These are phyloP conservation scores for Phoxinus phoxinus DNA, from an alignment of 2,113 vertebrate species.

Conservation along the genomic window DNA sequence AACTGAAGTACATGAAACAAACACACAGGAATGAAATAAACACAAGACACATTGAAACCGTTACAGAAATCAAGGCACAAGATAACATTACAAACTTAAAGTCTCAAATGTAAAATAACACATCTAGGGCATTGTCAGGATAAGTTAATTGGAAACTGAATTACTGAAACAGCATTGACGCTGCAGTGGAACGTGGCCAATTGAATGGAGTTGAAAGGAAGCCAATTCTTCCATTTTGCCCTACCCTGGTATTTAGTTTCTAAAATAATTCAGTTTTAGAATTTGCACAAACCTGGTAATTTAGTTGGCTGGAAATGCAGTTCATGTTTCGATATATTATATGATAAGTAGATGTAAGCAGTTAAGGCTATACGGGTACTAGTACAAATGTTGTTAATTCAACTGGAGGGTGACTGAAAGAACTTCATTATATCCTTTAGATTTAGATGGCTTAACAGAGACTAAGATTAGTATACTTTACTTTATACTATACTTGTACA, in stretches of 20 bases:
- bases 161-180: background rate
- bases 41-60: too few species aligned
- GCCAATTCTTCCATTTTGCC: background rate
- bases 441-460: background rate
- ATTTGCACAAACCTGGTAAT: background rate
- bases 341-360: background rate
- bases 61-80: background rate
- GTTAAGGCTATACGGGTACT: background rate
- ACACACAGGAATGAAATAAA: too few species aligned
- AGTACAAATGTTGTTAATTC: background rate
- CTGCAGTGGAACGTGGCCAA: background rate
- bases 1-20: too few species aligned
- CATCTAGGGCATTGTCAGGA: background rate
- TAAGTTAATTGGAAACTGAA: background rate
- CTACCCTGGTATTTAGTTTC: background rate
- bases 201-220: background rate
- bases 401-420: background rate
- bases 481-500: too few species aligned
- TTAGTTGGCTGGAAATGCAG: background rate
- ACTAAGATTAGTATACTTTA: background rate
- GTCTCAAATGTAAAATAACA: background rate
- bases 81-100: background rate
- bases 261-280: background rate
- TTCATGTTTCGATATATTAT: background rate
- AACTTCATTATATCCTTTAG: background rate